A percentile compares a stretch with the other conserved stretches of the same genome.
Evolutionary conservation across 2,888 invertebrate species (phyloP).

Genomic region (Ophion obscuratus): DNA sequence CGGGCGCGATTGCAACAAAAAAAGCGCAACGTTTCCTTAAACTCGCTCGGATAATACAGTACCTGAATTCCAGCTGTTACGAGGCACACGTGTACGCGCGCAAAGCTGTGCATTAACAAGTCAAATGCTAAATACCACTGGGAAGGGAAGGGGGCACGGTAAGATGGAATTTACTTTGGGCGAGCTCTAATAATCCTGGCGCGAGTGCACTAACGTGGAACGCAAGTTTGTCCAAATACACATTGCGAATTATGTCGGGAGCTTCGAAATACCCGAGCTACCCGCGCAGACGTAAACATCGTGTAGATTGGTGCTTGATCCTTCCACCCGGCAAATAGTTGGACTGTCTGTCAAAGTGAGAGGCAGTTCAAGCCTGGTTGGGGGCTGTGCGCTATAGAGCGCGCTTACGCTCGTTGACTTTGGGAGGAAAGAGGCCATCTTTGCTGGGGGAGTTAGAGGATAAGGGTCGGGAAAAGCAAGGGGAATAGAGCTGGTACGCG

Average conservation of each 20-base stretch:
- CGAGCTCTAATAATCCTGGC: conserved; percentile 37
- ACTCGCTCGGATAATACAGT: background rate
- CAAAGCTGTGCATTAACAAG: conserved; percentile 24
- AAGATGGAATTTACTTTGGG: conserved; percentile 25
- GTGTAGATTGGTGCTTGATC: conserved; percentile 18
- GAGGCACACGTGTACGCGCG: background rate
- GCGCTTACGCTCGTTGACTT: conserved; percentile 21
- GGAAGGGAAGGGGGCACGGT: background rate
- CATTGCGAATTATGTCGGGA: conserved; percentile 21
- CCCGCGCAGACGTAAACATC: conserved; percentile 1
- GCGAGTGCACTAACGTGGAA: conserved; percentile 37
- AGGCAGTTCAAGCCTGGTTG: background rate
- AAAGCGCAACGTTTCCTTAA: too few relatives aligned
- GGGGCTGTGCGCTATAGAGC: background rate
- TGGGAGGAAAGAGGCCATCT: conserved; percentile 18
- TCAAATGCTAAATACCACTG: conserved; percentile 11
- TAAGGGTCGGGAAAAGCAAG: background rate
- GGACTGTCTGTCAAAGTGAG: conserved; percentile 36
- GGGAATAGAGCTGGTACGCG: background rate
- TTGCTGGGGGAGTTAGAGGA: background rate
- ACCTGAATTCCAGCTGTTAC: background rate
- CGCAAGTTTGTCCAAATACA: conserved; percentile 40
- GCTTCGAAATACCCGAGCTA: conserved; percentile 7
- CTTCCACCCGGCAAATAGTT: conserved; percentile 20
- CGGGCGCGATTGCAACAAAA: too few relatives aligned